Conservation (phyloP, 2,888 invertebrate species). For the Phalera bucephala region DNA sequence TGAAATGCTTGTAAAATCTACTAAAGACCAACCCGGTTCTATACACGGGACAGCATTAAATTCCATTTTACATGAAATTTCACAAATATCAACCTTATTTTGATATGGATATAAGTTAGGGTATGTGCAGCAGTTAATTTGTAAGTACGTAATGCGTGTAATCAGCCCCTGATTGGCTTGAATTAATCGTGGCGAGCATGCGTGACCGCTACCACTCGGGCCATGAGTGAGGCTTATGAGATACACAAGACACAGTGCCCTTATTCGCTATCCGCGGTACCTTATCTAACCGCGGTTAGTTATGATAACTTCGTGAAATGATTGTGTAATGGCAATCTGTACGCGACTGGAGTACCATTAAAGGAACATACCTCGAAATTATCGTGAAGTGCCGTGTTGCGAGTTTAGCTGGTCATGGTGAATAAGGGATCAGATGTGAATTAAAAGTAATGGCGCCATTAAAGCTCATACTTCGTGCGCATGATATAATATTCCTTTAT, state of each 20-base stretch:
- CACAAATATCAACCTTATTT: slow-evolving; percentile 37
- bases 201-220: slow-evolving; percentile 76
- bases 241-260: slow-evolving; percentile 50
- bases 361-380: too few species aligned
- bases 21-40: slow-evolving; percentile 54
- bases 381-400: too few species aligned
- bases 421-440: slow-evolving; percentile 61
- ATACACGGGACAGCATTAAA: slow-evolving; percentile 26
- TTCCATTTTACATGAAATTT: slow-evolving; percentile 7
- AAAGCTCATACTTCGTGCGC: slow-evolving; percentile 64
- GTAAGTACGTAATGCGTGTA: slow-evolving; percentile 75
- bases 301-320: too few species aligned
- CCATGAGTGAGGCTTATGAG: slow-evolving; percentile 60
- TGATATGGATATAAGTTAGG: slow-evolving; percentile 29
- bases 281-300: too few species aligned
- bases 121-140: slow-evolving; percentile 42
- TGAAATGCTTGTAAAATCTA: slow-evolving; percentile 64
- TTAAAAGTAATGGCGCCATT: slow-evolving; percentile 79
- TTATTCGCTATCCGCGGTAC: too few species aligned
- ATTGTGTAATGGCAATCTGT: too few species aligned
- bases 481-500: slow-evolving; percentile 47
- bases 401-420: too few species aligned
- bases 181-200: slow-evolving; percentile 78
- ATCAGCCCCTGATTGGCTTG: slow-evolving; percentile 80
- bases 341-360: too few species aligned